Conservation (phyloP, 2,888 invertebrate species). For the Lampropteryx suffumata region DNA sequence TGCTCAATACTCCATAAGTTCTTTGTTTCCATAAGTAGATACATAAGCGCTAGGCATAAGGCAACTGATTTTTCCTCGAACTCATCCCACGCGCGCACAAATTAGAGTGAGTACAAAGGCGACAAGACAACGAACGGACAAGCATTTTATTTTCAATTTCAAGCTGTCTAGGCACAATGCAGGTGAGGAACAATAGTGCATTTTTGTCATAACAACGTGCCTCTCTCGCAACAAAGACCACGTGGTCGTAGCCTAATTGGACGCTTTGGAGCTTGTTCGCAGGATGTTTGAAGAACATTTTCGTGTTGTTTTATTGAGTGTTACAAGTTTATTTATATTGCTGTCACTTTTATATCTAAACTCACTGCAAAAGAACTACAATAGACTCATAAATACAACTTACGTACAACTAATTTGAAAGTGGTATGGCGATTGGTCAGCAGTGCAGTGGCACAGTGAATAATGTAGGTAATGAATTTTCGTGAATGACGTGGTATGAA, state of each 20-base stretch:
- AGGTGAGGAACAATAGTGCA: slow-evolving; percentile 32
- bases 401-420: too few species aligned
- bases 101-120: slow-evolving; percentile 24
- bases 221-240: slow-evolving; percentile 41
- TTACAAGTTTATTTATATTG: not conserved
- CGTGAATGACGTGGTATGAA: too few species aligned
- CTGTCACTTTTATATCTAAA: too few species aligned
- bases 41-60: too few species aligned
- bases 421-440: too few species aligned
- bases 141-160: slow-evolving; percentile 37
- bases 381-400: too few species aligned
- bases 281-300: slow-evolving; percentile 13
- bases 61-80: not conserved
- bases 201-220: slow-evolving; percentile 42
- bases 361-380: too few species aligned
- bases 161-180: slow-evolving; percentile 32
- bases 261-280: slow-evolving; percentile 22
- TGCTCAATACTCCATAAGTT: too few species aligned
- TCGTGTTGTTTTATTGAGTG: slow-evolving; percentile 4
- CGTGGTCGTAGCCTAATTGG: slow-evolving; percentile 47
- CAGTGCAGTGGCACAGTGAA: too few species aligned
- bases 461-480: too few species aligned
- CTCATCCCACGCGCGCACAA: slow-evolving; percentile 6
- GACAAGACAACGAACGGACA: slow-evolving; percentile 21
- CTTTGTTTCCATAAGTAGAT: too few species aligned